Percentiles rank a stretch among this genome's conserved stretches.
Evolutionary conservation across 2,888 invertebrate species (phyloP).

Genomic region (Ichneumoninae sp.): DNA sequence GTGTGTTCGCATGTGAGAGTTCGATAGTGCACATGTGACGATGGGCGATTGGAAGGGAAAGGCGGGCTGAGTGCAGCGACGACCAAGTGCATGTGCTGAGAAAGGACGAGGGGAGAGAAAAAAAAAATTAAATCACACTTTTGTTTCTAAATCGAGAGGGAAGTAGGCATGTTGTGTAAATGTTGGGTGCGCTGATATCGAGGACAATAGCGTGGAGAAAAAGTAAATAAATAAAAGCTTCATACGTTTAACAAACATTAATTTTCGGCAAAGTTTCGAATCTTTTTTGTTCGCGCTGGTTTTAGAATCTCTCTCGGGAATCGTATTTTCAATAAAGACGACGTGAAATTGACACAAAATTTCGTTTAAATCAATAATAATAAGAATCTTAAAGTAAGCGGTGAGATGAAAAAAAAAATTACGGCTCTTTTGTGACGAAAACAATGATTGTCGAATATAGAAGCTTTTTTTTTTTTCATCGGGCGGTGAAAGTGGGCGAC

Average conservation of each 20-base stretch:
- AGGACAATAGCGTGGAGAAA: background rate
- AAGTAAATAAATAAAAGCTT: background rate
- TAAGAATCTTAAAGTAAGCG: background rate
- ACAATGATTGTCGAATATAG: background rate
- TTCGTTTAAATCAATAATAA: background rate
- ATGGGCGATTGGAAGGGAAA: constrained; percentile 48
- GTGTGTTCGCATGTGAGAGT: constrained; percentile 26
- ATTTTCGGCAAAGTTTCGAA: too few species aligned
- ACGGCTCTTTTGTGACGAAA: background rate
- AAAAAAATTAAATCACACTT: background rate
- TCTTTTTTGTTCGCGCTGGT: too few species aligned
- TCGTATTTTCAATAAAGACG: background rate
- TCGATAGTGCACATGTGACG: constrained; percentile 53
- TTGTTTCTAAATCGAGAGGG: background rate
- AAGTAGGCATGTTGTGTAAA: constrained; percentile 13
- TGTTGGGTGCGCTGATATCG: constrained; percentile 10
- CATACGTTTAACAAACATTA: too few species aligned
- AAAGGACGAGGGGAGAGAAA: constrained; percentile 23
- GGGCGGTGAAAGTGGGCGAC: background rate
- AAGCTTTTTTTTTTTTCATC: background rate
- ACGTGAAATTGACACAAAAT: background rate
- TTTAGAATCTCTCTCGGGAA: background rate
- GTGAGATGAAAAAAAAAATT: background rate
- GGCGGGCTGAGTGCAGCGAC: constrained; percentile 18
- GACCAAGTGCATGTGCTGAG: constrained; percentile 11